Base-by-base conservation (phyloP, 2,888 invertebrate genomes). In the Zonitis immaculata region DNA sequence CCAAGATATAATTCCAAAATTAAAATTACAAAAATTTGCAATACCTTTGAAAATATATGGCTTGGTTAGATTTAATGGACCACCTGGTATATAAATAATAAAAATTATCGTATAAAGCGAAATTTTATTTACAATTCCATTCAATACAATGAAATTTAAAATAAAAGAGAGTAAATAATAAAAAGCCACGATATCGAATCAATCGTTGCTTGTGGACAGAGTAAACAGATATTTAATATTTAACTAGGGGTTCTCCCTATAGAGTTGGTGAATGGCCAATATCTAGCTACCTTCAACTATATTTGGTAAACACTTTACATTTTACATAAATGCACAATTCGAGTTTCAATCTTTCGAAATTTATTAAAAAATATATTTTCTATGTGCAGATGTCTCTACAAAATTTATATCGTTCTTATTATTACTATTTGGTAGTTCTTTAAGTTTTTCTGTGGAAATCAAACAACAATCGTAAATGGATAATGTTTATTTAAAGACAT, bases 171-270 rank as follows among this genome's bases (percentile, higher is more conserved):
- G 62, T 63, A 67, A 68, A 68, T 68, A 68, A 61, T 4, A 22
- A 64, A 64, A 59, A 62, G 61, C 67, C 67, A 61, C 66, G 59
- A 39, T n/a, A n/a, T 6, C 20, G 63, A 67, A 68, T 69, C 69
- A 69, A 69, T 69, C 66, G 68, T 63, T 60, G 64, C 65, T 63
- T 66, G 68, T 66, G 64, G 68, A 68, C 61, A 61, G 44, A 59
- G 61, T 58, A 61, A 61, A 61, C 61, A 61, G 61, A 61, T 58
- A 61, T 61, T n/a, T 61, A 61, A 61, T 61, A 61, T 61, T 61
- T 61, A 61, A 61, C 56, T 42, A 52, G 59, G 59, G 61, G 61
- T 59, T 47, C 47, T 44, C 52, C 43, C 50, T 28, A 16, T 44
- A 32, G 35, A 47, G 27, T 50, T 30, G 49, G 55, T 49, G 53